These are phyloP conservation scores for Orbicella faveolata DNA, from an alignment of 64 coral and sea anemone species.

Conservation along the genomic window DNA sequence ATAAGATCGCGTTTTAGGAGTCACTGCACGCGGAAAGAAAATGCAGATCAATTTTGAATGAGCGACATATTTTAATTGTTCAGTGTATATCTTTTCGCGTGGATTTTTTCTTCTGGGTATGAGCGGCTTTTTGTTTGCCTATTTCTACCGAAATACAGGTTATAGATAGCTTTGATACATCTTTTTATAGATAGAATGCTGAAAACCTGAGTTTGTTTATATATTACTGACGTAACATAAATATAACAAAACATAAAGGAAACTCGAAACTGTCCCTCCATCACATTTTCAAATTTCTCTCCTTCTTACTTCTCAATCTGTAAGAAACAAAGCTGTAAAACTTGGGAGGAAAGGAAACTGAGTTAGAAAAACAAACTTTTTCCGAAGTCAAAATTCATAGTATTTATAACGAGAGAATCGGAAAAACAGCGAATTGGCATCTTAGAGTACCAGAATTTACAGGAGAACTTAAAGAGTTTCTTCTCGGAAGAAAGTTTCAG, in stretches of 20 bases:
- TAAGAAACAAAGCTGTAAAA: too few species aligned
- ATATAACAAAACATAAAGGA: too few species aligned
- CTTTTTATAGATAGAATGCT: too few species aligned
- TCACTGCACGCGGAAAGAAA: neutral
- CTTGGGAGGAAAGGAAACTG: neutral
- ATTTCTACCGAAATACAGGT: neutral
- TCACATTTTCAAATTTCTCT: too few species aligned
- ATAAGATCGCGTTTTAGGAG: neutral
- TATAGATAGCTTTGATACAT: neutral
- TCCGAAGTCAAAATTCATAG: neutral
- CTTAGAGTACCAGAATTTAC: too few species aligned
- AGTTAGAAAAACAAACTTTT: neutral
- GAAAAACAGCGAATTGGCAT: neutral
- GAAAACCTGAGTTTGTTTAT: too few species aligned
- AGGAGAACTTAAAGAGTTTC: too few species aligned
- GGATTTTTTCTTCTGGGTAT: neutral
- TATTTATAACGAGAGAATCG: neutral
- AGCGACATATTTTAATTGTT: neutral
- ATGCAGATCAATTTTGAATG: slow-evolving; percentile 8
- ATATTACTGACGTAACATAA: too few species aligned
- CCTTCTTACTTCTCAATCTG: too few species aligned
- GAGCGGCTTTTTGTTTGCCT: neutral
- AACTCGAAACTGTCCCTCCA: too few species aligned
- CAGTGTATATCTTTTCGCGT: neutral
- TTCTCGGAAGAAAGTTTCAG: too few species aligned